Evolutionary conservation across 2,797 vertebrate genomes (phyloP).

Genomic region (Pantherophis alleghaniensis): DNA sequence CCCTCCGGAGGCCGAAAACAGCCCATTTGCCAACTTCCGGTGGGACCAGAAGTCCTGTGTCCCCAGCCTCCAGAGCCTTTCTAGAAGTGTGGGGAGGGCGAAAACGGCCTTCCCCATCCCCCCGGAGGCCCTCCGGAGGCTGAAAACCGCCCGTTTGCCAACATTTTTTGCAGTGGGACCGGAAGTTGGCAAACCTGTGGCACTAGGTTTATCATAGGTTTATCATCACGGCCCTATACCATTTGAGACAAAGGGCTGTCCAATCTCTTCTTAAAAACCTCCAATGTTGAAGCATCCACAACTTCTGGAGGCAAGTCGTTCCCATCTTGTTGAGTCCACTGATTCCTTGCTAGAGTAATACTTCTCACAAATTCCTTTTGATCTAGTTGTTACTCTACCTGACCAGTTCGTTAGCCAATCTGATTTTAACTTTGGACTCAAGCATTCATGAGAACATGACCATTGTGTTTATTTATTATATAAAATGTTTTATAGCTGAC

Average conservation of each 20-base stretch:
- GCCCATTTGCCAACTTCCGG: too few species aligned
- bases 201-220: too few species aligned
- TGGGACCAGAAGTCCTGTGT: too few species aligned
- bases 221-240: too few species aligned
- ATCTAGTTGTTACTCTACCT: neutral
- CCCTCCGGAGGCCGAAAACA: too few species aligned
- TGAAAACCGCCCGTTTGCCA: too few species aligned
- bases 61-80: too few species aligned
- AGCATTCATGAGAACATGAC: neutral
- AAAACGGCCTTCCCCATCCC: too few species aligned
- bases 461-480: neutral
- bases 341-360: neutral
- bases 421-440: neutral
- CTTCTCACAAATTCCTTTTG: neutral
- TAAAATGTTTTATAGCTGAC: neutral
- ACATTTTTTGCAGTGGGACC: too few species aligned
- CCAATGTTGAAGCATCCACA: neutral
- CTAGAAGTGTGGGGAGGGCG: too few species aligned
- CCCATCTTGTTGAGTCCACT: neutral
- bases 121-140: too few species aligned
- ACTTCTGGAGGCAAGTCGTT: neutral
- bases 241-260: neutral
- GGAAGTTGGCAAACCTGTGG: too few species aligned
- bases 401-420: neutral
- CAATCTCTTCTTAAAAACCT: neutral